Percentiles rank a stretch among this genome's conserved stretches.
phyloP scores from a whole-genome alignment of 2,113 vertebrate species.

The Cryptomyrus ogoouensis region DNA sequence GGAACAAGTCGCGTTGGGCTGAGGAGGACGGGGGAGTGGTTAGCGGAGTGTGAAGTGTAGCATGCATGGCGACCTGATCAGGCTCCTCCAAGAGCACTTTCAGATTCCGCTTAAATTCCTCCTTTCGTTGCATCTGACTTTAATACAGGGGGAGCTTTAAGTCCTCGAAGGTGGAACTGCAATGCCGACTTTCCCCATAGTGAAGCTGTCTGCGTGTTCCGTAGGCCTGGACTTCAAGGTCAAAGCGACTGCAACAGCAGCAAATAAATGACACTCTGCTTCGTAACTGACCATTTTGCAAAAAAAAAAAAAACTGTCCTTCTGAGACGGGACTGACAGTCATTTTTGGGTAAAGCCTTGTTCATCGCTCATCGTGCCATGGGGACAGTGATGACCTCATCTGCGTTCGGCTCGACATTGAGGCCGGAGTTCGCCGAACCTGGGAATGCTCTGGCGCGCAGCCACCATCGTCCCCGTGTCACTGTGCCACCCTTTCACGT shows the following conservation, averaged over 20 bases:
- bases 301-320: neutral
- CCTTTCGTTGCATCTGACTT: neutral
- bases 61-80: neutral
- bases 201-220: neutral
- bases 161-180: neutral
- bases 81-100: neutral
- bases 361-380: neutral
- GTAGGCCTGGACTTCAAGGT: neutral
- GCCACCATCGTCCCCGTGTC: neutral
- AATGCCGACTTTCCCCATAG: neutral
- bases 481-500: neutral
- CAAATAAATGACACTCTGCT: neutral
- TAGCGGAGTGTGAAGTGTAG: neutral
- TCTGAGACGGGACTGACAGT: neutral
- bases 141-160: neutral
- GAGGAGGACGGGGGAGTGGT: neutral
- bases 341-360: neutral
- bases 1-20: neutral
- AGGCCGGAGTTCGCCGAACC: neutral
- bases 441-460: neutral
- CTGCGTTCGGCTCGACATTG: neutral
- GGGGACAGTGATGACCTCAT: neutral
- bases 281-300: neutral
- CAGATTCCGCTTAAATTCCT: neutral
- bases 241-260: neutral